Evolutionary conservation across 1,140 invertebrate species (phyloP).

Genomic region (Agraylea sexmaculata): DNA sequence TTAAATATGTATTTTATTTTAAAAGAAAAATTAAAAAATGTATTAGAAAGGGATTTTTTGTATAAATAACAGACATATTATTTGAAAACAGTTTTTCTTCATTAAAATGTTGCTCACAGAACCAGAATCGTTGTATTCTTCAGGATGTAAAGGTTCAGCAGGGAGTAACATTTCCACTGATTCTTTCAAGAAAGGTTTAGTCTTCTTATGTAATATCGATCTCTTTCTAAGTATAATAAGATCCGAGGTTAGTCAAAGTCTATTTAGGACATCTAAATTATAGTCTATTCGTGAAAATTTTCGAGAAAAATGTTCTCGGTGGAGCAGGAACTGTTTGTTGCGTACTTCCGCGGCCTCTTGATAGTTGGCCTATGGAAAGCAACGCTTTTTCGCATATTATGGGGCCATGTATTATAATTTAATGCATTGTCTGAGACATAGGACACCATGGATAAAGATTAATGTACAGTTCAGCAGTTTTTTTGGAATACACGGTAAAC

Average conservation of each 20-base stretch:
- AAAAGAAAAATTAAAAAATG: too few species aligned
- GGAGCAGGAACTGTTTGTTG: conserved; percentile 19
- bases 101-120: too few species aligned
- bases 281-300: conserved; percentile 22
- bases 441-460: background rate
- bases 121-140: too few species aligned
- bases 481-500: background rate
- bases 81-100: too few species aligned
- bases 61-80: too few species aligned
- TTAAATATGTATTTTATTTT: too few species aligned
- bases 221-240: conserved; percentile 20
- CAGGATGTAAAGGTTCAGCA: too few species aligned
- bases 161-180: too few species aligned
- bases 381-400: background rate
- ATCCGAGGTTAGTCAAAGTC: conserved; percentile 25
- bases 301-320: conserved; percentile 21
- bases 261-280: conserved; percentile 23
- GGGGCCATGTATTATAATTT: background rate
- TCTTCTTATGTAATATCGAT: too few species aligned
- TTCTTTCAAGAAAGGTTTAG: too few species aligned
- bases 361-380: conserved; percentile 8
- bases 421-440: background rate
- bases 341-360: conserved; percentile 19
- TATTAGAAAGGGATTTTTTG: too few species aligned
- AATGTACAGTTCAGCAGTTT: background rate